These are phyloP conservation scores for Callaeas wilsoni DNA, from an alignment of 2,113 vertebrate species.

Conservation along the genomic window DNA sequence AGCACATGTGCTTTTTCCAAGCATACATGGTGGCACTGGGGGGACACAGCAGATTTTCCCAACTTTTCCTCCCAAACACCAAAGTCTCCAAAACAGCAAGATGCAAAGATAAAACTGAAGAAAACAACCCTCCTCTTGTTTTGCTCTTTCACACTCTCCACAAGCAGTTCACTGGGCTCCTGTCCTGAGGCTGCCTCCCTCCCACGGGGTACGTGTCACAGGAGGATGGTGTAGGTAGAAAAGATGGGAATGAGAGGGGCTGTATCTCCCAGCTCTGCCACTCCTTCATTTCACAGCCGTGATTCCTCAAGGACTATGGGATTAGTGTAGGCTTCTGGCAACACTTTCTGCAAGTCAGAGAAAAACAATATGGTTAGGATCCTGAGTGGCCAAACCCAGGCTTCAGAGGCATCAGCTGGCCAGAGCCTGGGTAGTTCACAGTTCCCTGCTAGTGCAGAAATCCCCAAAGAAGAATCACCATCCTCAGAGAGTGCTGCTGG, in stretches of 20 bases:
- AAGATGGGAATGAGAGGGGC: neutral
- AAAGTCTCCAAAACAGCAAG: neutral
- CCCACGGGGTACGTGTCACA: neutral
- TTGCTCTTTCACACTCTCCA: neutral
- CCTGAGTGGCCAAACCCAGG: neutral
- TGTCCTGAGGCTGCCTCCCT: neutral
- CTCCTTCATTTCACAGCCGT: neutral
- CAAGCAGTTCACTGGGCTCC: neutral
- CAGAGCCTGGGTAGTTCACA: neutral
- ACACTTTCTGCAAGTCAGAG: conserved; percentile 46
- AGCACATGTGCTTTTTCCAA: neutral
- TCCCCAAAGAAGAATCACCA: neutral
- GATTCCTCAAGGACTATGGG: conserved; percentile 25
- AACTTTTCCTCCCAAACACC: neutral
- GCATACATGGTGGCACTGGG: neutral
- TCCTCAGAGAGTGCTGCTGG: neutral
- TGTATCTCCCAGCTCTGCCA: neutral
- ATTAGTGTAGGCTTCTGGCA: neutral
- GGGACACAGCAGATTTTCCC: neutral
- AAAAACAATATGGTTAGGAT: neutral
- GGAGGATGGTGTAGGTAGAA: neutral
- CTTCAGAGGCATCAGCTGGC: neutral
- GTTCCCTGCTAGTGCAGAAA: neutral
- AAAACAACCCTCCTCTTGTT: neutral
- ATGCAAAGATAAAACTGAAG: neutral